A percentile compares a stretch with the other conserved stretches of the same genome.
These are phyloP conservation scores for Bombus balteatus DNA, from an alignment of 1,140 invertebrate species.

Conservation along the genomic window DNA sequence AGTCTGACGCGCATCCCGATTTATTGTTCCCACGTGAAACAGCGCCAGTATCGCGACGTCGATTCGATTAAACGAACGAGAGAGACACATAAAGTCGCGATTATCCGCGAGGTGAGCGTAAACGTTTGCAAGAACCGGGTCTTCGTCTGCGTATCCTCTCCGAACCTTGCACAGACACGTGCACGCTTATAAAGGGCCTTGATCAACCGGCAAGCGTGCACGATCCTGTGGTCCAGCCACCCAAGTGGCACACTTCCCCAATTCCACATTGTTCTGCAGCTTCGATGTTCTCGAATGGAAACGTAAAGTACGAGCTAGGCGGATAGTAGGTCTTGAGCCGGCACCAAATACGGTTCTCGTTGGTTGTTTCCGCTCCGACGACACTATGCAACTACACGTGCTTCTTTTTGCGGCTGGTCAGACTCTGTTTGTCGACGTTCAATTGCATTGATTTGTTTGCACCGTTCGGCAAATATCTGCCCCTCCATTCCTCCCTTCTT, in stretches of 20 bases:
- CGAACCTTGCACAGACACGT: not conserved
- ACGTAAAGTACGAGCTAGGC: constrained; percentile 21
- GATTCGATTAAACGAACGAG: not conserved
- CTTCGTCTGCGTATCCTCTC: not conserved
- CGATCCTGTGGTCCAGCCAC: constrained; percentile 14
- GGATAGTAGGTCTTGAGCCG: constrained; percentile 13
- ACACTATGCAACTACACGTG: constrained; percentile 11
- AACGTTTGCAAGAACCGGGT: not conserved
- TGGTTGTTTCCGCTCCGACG: constrained; percentile 5
- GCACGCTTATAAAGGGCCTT: constrained; percentile 18
- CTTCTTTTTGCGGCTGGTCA: constrained; percentile 6
- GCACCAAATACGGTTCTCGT: constrained; percentile 2
- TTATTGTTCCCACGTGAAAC: no score
- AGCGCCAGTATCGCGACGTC: not conserved
- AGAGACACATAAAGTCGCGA: constrained; percentile 11
- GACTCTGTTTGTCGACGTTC: constrained; percentile 9
- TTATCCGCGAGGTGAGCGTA: constrained; percentile 10
- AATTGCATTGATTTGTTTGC: constrained; percentile 30
- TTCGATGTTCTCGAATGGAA: constrained; percentile 1
- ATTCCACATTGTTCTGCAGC: constrained; percentile 49
- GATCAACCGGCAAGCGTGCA: constrained; percentile 40
- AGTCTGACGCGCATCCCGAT: no score
- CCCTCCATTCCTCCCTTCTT: not conserved
- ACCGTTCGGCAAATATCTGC: constrained; percentile 6
- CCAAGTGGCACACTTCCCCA: constrained; percentile 52